These are phyloP conservation scores for Trinectes maculatus DNA, from an alignment of 2,113 vertebrate genomes.

Conservation along the genomic window DNA sequence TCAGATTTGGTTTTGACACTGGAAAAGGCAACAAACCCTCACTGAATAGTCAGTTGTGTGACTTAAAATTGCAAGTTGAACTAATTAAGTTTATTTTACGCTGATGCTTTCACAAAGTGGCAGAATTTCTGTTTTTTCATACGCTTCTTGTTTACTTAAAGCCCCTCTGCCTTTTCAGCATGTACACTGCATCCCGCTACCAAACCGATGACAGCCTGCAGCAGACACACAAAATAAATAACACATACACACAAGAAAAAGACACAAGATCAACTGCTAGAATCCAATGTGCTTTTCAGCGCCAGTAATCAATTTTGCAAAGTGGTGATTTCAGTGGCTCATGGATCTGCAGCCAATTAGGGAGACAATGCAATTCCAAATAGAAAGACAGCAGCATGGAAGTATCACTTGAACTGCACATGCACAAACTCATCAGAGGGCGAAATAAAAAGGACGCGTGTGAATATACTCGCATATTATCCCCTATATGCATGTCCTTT, in stretches of 20 bases:
- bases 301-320: slow-evolving; percentile 44
- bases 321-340: slow-evolving; percentile 30
- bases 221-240: neutral
- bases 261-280: neutral
- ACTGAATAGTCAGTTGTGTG: too few species aligned
- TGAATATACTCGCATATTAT: neutral
- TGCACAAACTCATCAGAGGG: neutral
- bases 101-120: too few species aligned
- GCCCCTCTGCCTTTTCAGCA: neutral
- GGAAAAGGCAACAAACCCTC: too few species aligned
- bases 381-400: slow-evolving; percentile 14
- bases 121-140: neutral
- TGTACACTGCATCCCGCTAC: neutral
- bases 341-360: slow-evolving; percentile 11
- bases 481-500: neutral
- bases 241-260: neutral
- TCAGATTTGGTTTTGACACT: too few species aligned
- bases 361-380: slow-evolving; percentile 11
- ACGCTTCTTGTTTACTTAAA: neutral
- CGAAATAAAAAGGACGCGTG: neutral
- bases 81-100: too few species aligned
- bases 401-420: neutral
- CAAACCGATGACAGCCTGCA: neutral
- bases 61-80: too few species aligned
- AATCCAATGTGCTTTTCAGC: slow-evolving; percentile 15